Evolutionary conservation across 2,797 vertebrate species (phyloP), one percentile per base, ranked within the genome.

Genomic region (Chloroceryle inda): DNA sequence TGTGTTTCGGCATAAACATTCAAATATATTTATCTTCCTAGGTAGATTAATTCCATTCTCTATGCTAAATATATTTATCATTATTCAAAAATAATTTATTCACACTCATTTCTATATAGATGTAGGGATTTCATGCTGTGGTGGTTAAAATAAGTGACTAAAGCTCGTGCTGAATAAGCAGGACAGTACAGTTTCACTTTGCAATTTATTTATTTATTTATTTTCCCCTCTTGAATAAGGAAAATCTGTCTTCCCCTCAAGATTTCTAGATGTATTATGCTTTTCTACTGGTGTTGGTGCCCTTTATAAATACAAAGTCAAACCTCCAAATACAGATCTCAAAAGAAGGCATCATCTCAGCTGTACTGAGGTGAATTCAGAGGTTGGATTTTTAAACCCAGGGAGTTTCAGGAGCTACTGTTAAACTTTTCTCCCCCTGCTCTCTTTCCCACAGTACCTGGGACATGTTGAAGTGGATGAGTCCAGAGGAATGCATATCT

Each of bases 401-500:
- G 26, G 11, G 49, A 59, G 9, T 61, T 91, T 6, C 66, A 77
- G 35, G 42, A 58, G 20, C 68, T 80, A 3, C 29, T 68, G 0
- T 52, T 88, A 61, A 89, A 11, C 64, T 87, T 81, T 89, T 86
- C 44, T 66, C 37, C 67, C 58, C 73, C 78, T 56, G 37, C 7
- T 90, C 63, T 90, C 40, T 93, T 88, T 52, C 95, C 62, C 96
- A 21, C 98, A 99, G 99, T 99, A 99, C 97, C 95, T 99, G 97
- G 99, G 99, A 45, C 99, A 99, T 6, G 99, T 99, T 5, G 99
- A 99, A 98, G 99, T 99, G 97, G 99, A 99, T 78, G 99, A 99
- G 96, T 99, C 99, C 90, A 98, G 99, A 97, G 99, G 99, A 95
- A 99, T 99, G 99, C 99, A 99, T 98, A 99, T 99, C 98, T 99